These are phyloP conservation scores for Phrynocephalus versicolor DNA, from an alignment of 2,113 vertebrate genomes.

Conservation along the genomic window DNA sequence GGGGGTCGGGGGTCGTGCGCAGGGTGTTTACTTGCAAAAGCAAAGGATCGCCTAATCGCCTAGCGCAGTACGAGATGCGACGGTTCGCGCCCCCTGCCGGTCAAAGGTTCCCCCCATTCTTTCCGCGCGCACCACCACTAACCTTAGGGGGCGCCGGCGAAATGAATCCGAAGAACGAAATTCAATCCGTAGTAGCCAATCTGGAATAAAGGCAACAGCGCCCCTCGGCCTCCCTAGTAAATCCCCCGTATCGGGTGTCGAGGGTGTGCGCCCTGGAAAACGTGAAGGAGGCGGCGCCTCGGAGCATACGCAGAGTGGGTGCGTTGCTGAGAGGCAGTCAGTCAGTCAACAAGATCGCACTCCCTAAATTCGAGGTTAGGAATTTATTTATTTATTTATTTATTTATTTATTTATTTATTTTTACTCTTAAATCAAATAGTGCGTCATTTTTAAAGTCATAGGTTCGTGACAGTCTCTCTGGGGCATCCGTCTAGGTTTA, in stretches of 20 bases:
- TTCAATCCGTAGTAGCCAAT: not conserved
- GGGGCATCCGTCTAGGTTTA: no score
- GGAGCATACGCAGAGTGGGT: not conserved
- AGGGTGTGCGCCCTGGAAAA: not conserved
- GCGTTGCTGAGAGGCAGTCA: no score
- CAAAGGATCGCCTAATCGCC: not conserved
- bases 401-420: no score
- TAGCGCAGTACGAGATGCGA: no score
- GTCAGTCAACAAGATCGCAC: not conserved
- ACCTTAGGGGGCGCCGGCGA: not conserved
- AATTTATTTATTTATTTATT: no score
- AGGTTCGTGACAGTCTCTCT: not conserved
- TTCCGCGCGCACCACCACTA: not conserved
- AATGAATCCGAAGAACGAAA: not conserved
- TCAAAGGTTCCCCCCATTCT: not conserved
- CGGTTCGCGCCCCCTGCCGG: slow-evolving; percentile 6
- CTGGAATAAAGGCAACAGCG: not conserved
- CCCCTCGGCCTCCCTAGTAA: not conserved
- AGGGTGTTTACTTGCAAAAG: not conserved
- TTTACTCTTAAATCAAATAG: no score
- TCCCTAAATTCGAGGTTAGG: no score
- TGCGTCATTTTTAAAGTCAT: not conserved
- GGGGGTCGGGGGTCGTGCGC: not conserved
- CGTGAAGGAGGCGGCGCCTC: no score
- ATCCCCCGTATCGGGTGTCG: no score